Evolutionary conservation across 2,113 vertebrate genomes (phyloP).

Genomic region (Verasper variegatus): DNA sequence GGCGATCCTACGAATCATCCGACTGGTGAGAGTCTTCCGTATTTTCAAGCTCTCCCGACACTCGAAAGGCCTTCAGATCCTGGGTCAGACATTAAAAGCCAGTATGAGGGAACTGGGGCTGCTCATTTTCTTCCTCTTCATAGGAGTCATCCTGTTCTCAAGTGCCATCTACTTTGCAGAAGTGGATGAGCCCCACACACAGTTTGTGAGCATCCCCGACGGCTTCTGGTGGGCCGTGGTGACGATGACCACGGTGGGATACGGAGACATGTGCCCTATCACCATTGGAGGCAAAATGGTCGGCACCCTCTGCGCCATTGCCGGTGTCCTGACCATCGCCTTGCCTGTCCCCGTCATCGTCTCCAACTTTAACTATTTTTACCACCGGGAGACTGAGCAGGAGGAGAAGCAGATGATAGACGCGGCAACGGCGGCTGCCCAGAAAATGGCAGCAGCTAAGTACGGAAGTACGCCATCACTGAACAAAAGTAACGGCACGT

Average conservation of each 20-base stretch:
- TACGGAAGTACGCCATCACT: conserved; percentile 88
- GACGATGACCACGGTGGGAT: conserved; percentile 98
- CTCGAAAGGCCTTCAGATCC: conserved; percentile 93
- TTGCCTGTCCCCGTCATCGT: conserved; percentile 97
- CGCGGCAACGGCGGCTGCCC: conserved; percentile 83
- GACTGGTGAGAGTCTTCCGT: conserved; percentile 94
- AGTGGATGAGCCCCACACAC: conserved; percentile 94
- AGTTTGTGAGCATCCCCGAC: conserved; percentile 97
- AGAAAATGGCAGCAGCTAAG: conserved; percentile 78
- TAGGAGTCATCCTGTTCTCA: conserved; percentile 98
- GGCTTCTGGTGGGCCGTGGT: conserved; percentile 99
- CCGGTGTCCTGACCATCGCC: conserved; percentile 95
- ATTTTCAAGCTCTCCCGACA: conserved; percentile 97
- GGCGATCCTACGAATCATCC: conserved; percentile 93
- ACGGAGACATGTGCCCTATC: conserved; percentile 97
- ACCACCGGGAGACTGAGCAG: conserved; percentile 94
- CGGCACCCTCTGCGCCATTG: conserved; percentile 95
- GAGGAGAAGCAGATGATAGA: conserved; percentile 90
- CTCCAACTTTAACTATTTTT: conserved; percentile 99
- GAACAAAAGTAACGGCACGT: conserved; percentile 88
- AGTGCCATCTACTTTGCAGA: conserved; percentile 97
- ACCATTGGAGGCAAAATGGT: conserved; percentile 96
- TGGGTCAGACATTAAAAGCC: conserved; percentile 92
- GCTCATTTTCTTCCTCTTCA: conserved; percentile 98
- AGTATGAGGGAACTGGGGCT: conserved; percentile 92